Conservation (phyloP, 1,140 invertebrate species). For the Drosophila neocordata region DNA sequence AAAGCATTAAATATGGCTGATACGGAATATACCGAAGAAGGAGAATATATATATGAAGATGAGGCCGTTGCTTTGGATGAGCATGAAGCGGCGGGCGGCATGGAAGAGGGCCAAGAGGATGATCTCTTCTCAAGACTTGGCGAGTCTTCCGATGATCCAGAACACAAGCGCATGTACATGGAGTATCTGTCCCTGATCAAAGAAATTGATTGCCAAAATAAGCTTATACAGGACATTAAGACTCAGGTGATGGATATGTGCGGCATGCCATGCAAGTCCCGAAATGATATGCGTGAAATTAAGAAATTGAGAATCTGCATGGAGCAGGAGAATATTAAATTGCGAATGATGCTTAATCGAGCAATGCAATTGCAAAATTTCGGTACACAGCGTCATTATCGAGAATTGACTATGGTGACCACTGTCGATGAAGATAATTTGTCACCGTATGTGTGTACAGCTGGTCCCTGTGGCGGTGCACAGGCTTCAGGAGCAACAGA, state of each 20-base stretch:
- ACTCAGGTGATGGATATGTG: conserved; percentile 68
- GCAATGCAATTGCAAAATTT: conserved; percentile 74
- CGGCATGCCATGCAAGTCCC: conserved; percentile 62
- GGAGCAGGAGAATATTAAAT: conserved; percentile 77
- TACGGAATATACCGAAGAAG: conserved; percentile 55
- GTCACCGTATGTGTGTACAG: conserved; percentile 59
- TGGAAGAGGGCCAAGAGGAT: conserved; percentile 58
- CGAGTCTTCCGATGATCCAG: conserved; percentile 71
- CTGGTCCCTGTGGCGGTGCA: conserved; percentile 15
- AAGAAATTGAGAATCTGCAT: conserved; percentile 70
- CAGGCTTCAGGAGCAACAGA: conserved; percentile 28
- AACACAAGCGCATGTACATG: conserved; percentile 72
- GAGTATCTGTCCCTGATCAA: conserved; percentile 75
- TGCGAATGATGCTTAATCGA: conserved; percentile 67
- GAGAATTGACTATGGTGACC: conserved; percentile 61
- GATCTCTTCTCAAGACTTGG: conserved; percentile 71
- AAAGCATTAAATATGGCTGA: conserved; percentile 44
- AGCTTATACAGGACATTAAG: conserved; percentile 71
- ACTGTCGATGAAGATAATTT: conserved; percentile 76
- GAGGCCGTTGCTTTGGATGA: conserved; percentile 44
- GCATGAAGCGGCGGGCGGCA: conserved; percentile 21
- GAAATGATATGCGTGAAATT: conserved; percentile 67
- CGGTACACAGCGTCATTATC: conserved; percentile 67
- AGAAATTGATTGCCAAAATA: conserved; percentile 78
- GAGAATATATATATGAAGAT: conserved; percentile 56